phyloP scores from a whole-genome alignment of 2,888 invertebrate species.

The Drosophila mulleri region DNA sequence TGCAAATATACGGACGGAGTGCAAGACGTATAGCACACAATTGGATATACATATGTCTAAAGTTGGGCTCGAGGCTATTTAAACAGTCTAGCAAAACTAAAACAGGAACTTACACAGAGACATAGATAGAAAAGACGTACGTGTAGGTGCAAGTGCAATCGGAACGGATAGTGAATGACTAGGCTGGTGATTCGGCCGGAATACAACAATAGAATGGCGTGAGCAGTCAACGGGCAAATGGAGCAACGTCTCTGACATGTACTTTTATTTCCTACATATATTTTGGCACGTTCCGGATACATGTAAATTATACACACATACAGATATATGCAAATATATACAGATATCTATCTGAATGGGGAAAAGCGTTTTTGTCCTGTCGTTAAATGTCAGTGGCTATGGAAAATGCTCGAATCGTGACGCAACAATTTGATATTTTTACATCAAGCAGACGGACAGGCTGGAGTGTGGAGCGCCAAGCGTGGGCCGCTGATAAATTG shows the following conservation, averaged over 20 bases:
- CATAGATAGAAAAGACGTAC: slow-evolving; percentile 12
- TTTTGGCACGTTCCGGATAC: slow-evolving; percentile 48
- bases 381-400: slow-evolving; percentile 40
- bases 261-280: neutral
- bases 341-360: neutral
- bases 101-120: neutral
- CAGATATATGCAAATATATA: neutral
- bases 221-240: slow-evolving; percentile 16
- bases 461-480: slow-evolving; percentile 15
- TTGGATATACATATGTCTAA: neutral
- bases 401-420: slow-evolving; percentile 55
- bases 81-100: neutral
- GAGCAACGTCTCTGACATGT: slow-evolving; percentile 1
- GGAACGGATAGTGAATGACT: slow-evolving; percentile 14
- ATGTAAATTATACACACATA: slow-evolving; percentile 8
- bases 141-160: slow-evolving; percentile 24
- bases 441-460: slow-evolving; percentile 35
- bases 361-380: slow-evolving; percentile 26
- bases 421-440: slow-evolving; percentile 68
- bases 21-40: neutral
- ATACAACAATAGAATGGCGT: slow-evolving; percentile 48
- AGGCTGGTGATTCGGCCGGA: slow-evolving; percentile 44
- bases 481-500: slow-evolving; percentile 39
- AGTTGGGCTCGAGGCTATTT: neutral
- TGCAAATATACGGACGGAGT: neutral